Base-by-base conservation (phyloP, 2,888 invertebrate genomes). In the Calliscelio sp. region DNA sequence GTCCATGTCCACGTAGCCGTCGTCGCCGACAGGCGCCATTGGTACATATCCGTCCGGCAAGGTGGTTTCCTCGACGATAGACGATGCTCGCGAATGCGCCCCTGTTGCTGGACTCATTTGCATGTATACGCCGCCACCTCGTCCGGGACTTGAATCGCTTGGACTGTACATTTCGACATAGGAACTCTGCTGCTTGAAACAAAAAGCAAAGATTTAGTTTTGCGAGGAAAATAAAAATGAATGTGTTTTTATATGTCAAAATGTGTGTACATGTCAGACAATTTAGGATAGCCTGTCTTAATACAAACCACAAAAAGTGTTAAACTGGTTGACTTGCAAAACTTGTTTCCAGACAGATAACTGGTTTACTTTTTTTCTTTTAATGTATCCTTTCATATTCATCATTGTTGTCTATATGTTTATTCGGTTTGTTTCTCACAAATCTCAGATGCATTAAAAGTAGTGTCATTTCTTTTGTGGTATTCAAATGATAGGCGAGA, bases 1-100 rank as follows among this genome's bases (percentile, higher is more conserved):
- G 81, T 94, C 94, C 95, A 96, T 96, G 86, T 95, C 95, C 38
- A 96, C 95, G 90, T 96, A 96, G 20, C 94, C 94, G 66, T 93
- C 93, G 74, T 93, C 94, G 73, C 93, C 91, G 38, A 92, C 87
- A 7, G 95, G 95, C n/a, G 94, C 95, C 96, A 96, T 96, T 71
- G 95, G 95, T 81, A 96, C 94, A 92, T 96, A 96, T 38, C 95
- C 95, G 79, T 94, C 94, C 87, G 84, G 92, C 87, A 88, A 87
- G 8, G 89, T 91, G 8, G 89, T 89, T 75, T 94, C 94, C 85
- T 95, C 94, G 2, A 94, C 93, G 16, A 95, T 91, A 10, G 96
- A 96, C 46, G 96, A 95, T 16, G 94, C 95, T 16, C 96, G 94
- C 2, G 95, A 94, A 35, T 93, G 92, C 6, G 89, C 91, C 16